Evolutionary conservation across 2,888 invertebrate genomes (phyloP), one percentile per base, ranked within the genome.

Genomic region (Pachydiplax longipennis): DNA sequence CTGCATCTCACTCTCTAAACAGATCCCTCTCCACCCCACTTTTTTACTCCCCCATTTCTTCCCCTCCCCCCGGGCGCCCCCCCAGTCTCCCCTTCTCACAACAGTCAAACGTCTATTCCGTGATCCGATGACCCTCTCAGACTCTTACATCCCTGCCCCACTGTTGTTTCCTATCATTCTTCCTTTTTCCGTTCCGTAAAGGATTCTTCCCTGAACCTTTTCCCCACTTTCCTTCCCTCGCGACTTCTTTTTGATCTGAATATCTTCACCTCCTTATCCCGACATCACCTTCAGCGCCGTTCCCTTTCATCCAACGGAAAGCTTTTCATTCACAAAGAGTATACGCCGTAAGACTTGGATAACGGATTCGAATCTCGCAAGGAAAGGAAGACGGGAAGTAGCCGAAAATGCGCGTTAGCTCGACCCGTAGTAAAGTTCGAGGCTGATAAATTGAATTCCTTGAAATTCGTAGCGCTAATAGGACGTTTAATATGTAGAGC

Each of bases 1-100:
- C 37, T 87, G 61, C 87, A 87, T 87, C 73, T 61, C 61, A 35
- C 25, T 73, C 73, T 65, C 61, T 65, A 87, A 87, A 87, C 87
- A 87, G 87, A 87, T 87, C 83, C 58, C 31, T 53, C 82, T 15
- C 35, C 15, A 2, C 65, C 65, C 65, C 65, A n/a, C 12, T n/a
- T 25, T 65, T 25, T 65, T 25, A 4, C 65, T n/a, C 44, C 44
- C 44, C 44, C 44, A n/a, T 25, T 65, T 65, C 65, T 44, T 44
- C 12, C 22, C 0, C 65, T 22, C 65, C 65, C 65, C 65, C 53
- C 31, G 35, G 58, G 48, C 48, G 15, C 53, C 13, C 35, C 58
- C 22, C 6, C 35, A 8, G 13, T 35, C 8, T 1, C 22, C 81
- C 81, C 81, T 44, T 37, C 10, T n/a, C 81, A 37, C 37, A 18